phyloP scores from a whole-genome alignment of 2,888 invertebrate genomes.

The Gymnoscelis rufifasciata region DNA sequence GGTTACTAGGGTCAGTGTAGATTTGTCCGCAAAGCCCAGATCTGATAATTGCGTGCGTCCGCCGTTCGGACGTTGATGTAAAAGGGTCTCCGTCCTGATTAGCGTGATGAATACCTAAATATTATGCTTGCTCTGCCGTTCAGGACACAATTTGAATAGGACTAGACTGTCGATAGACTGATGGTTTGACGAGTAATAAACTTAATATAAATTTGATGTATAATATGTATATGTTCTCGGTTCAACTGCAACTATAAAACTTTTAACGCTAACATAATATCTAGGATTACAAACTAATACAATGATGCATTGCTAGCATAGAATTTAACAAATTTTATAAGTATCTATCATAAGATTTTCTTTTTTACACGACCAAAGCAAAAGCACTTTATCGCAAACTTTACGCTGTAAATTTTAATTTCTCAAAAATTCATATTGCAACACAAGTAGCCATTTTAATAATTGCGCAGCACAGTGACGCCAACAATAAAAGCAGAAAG shows the following conservation, averaged over 20 bases:
- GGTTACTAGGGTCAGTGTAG: slow-evolving; percentile 48
- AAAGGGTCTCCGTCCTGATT: slow-evolving; percentile 22
- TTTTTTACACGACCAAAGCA: too few relatives aligned
- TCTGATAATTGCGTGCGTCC: slow-evolving; percentile 33
- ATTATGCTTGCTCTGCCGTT: slow-evolving; percentile 3
- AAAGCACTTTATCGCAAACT: background rate
- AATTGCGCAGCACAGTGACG: slow-evolving; percentile 33
- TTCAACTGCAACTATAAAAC: too few relatives aligned
- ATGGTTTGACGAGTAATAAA: too few relatives aligned
- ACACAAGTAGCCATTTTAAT: slow-evolving; percentile 33
- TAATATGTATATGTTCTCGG: too few relatives aligned
- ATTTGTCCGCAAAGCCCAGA: slow-evolving; percentile 54
- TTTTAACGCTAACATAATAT: too few relatives aligned
- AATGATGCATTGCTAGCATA: too few relatives aligned
- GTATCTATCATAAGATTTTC: too few relatives aligned
- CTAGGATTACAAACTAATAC: too few relatives aligned
- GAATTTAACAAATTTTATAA: too few relatives aligned
- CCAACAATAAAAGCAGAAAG: slow-evolving; percentile 62
- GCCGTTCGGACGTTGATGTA: slow-evolving; percentile 25
- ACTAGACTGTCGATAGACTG: background rate
- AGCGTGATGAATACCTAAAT: slow-evolving; percentile 15
- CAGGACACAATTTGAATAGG: background rate
- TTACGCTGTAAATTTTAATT: background rate
- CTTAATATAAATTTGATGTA: too few relatives aligned
- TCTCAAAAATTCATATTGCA: slow-evolving; percentile 28